Base-by-base conservation (phyloP, 2,797 vertebrate species). In the Odontamblyopus lacepedii region DNA sequence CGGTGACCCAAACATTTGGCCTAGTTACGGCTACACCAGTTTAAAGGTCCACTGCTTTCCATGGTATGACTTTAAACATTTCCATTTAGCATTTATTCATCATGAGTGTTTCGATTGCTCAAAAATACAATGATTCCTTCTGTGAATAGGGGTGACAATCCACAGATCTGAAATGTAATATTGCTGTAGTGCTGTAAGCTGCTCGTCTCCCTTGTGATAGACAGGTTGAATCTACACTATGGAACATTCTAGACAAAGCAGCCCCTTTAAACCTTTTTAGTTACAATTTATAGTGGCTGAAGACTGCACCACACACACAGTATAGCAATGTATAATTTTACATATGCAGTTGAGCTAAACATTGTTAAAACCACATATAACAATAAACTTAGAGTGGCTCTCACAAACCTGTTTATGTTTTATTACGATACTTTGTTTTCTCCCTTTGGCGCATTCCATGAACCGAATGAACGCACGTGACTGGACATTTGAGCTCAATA, bases 371-470 rank as follows among this genome's bases (percentile, higher is more conserved):
- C 82, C 56, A 67, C 73, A 79, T 64, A 74, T 68, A 70, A 80
- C 18, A n/a, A 76, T 78, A 77, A 83, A 80, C 74, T 72, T 79
- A 76, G 57, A 81, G 81, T 63, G 78, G 76, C 78, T 81, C 72
- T 74, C 1, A 12, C 26, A 32, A 8, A 26, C 63, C 1, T 13
- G 35, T 35, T 86, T 76, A 86, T 92, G 82, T 83, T 91, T 89
- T 84, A 87, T 82, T 77, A 82, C 23, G 1, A 23, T 23, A 23
- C 67, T 92, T 92, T 89, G 75, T 88, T 89, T 85, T 80, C 65
- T 85, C 77, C 88, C 81, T 61, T 27, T 75, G 81, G 80, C 78
- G 71, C 65, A 69, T 85, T 88, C 83, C 83, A 79, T 78, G 79
- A 86, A 84, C 55, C 77, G 78, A 84, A 88, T 80, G 78, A 86